Conservation (phyloP, 2,797 vertebrate species). For the Sebastes goodei region DNA sequence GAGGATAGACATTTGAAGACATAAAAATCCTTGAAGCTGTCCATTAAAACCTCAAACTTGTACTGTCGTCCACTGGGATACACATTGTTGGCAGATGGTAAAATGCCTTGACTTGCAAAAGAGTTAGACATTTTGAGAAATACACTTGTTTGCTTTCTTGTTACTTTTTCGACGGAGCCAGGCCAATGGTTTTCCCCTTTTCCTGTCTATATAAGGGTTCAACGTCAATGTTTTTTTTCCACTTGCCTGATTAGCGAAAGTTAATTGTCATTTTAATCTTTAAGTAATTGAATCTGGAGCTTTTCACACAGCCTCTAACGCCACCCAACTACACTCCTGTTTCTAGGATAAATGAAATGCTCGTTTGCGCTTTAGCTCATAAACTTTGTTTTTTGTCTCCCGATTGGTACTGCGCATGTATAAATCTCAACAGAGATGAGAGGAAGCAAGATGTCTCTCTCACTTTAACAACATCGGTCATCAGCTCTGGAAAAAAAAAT, state of each 20-base stretch:
- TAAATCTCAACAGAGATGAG: background rate
- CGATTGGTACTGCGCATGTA: too few relatives aligned
- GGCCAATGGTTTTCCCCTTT: background rate
- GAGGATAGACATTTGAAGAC: background rate
- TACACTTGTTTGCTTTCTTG: background rate
- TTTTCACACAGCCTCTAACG: fast-evolving
- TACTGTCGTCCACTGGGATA: background rate
- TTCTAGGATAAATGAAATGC: too few relatives aligned
- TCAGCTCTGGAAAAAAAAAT: too few relatives aligned
- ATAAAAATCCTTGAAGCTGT: background rate
- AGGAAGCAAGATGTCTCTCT: too few relatives aligned
- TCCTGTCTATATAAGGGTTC: fast-evolving
- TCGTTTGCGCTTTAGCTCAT: too few relatives aligned
- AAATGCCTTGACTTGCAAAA: background rate
- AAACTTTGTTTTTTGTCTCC: too few relatives aligned
- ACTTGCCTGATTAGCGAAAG: fast-evolving
- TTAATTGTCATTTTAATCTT: too few relatives aligned
- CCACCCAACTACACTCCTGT: too few relatives aligned
- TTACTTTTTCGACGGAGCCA: background rate
- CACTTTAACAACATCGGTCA: too few relatives aligned
- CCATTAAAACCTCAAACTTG: background rate
- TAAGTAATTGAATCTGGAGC: too few relatives aligned
- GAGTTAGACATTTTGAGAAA: background rate
- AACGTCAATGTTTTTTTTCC: too few relatives aligned
- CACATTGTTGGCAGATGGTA: background rate